Conservation (phyloP, 1,140 invertebrate species). For the Caenorhabditis remanei region DNA sequence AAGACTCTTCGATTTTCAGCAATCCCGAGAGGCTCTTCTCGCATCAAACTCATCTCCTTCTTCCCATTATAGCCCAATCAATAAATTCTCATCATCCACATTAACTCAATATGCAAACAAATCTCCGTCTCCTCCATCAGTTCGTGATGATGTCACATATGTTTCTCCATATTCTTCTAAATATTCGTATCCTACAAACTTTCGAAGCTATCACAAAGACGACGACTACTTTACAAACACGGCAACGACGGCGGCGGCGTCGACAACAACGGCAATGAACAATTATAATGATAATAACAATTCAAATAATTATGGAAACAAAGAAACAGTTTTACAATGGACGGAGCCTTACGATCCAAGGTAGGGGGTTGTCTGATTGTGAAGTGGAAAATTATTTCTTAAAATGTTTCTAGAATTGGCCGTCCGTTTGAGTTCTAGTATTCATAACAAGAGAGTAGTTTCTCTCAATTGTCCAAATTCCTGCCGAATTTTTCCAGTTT, state of each 20-base stretch:
- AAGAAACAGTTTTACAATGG: conserved; percentile 22
- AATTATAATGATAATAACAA: conserved; percentile 24
- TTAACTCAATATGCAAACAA: conserved; percentile 49
- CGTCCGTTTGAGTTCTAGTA: no score
- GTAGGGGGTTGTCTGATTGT: neutral
- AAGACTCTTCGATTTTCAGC: neutral
- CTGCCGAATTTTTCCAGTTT: no score
- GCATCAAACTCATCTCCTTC: conserved; percentile 7
- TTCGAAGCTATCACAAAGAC: conserved; percentile 52
- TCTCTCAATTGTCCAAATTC: no score
- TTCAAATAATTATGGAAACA: conserved; percentile 38
- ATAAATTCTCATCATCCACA: conserved; percentile 41
- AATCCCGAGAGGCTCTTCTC: conserved; percentile 40
- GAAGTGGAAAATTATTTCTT: neutral
- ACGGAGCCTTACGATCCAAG: conserved; percentile 43
- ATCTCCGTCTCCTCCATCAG: conserved; percentile 24
- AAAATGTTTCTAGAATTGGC: no score
- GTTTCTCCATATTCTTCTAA: conserved; percentile 54
- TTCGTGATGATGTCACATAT: conserved; percentile 13
- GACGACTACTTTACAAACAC: conserved; percentile 37
- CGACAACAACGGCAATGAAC: neutral
- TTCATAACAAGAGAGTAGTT: no score
- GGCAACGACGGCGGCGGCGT: neutral
- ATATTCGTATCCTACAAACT: conserved; percentile 53
- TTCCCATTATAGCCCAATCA: conserved; percentile 32